phyloP scores from a whole-genome alignment of 2,888 invertebrate genomes.

The Hirtodrosophila cameraria region DNA sequence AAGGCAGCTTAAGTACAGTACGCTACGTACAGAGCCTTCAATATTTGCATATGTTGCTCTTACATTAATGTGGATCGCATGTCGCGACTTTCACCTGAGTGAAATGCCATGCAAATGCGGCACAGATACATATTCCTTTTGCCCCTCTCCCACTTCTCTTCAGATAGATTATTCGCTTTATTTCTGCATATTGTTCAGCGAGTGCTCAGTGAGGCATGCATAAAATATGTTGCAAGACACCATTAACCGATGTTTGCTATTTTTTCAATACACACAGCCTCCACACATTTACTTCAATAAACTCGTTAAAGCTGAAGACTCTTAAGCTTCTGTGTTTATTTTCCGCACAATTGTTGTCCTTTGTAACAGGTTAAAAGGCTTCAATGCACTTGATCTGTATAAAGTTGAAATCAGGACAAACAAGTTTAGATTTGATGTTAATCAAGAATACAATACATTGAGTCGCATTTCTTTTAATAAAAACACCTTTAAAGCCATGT shows the following conservation, averaged over 20 bases:
- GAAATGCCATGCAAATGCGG: constrained; percentile 22
- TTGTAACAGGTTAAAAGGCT: no score
- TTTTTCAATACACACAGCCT: no score
- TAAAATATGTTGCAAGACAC: constrained; percentile 21
- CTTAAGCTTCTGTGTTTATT: no score
- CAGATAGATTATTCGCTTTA: constrained; percentile 2
- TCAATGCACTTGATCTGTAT: no score
- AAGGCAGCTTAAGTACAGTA: no score
- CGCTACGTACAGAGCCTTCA: not conserved
- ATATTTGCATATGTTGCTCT: constrained; percentile 6
- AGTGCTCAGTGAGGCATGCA: constrained; percentile 22
- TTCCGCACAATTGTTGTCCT: no score
- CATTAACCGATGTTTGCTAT: not conserved
- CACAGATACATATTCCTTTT: not conserved
- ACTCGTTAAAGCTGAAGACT: constrained; percentile 6
- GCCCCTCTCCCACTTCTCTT: not conserved
- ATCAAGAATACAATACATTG: no score
- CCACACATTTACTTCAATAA: no score
- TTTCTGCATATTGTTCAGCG: constrained; percentile 12
- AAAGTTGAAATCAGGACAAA: no score
- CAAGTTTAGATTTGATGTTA: no score
- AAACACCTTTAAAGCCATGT: no score
- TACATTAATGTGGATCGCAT: not conserved
- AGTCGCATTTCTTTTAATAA: no score
- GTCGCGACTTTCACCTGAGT: constrained; percentile 9